These are phyloP conservation scores for Geopemphigus sp. DNA, from an alignment of 1,140 invertebrate species.

Conservation along the genomic window DNA sequence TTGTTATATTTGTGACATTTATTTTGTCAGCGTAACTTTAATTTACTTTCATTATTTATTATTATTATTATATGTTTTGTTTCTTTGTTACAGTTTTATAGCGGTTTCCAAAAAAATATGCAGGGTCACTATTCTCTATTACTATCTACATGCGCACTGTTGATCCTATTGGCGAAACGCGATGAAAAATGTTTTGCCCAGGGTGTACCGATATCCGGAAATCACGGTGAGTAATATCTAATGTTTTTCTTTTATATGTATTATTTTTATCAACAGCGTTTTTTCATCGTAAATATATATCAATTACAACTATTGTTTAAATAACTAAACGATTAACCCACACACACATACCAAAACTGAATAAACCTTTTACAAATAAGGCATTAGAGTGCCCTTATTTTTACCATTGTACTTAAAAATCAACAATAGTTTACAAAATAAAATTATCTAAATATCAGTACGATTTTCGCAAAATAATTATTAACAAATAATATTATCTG, in stretches of 20 bases:
- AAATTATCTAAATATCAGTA: no score
- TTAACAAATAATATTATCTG: no score
- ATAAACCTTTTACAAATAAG: no score
- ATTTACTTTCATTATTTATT: not conserved
- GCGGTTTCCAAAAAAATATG: not conserved
- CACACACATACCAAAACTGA: no score
- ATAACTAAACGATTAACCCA: not conserved
- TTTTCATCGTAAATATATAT: not conserved
- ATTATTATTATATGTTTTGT: not conserved
- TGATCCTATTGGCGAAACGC: constrained; percentile 8
- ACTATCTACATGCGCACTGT: not conserved
- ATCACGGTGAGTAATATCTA: constrained; percentile 11
- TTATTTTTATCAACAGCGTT: not conserved
- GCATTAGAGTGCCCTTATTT: no score
- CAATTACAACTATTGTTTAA: not conserved
- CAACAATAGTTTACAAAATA: no score
- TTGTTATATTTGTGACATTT: no score
- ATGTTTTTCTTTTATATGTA: not conserved
- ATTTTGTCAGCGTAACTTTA: no score
- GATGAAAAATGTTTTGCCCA: constrained; percentile 27
- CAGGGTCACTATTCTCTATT: constrained; percentile 1
- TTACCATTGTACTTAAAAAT: no score
- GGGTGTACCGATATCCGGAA: constrained; percentile 33
- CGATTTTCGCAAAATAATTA: no score
- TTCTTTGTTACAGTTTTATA: not conserved